Evolutionary conservation across 2,113 vertebrate species (phyloP).

Genomic region (Opisthocomus hoazin): DNA sequence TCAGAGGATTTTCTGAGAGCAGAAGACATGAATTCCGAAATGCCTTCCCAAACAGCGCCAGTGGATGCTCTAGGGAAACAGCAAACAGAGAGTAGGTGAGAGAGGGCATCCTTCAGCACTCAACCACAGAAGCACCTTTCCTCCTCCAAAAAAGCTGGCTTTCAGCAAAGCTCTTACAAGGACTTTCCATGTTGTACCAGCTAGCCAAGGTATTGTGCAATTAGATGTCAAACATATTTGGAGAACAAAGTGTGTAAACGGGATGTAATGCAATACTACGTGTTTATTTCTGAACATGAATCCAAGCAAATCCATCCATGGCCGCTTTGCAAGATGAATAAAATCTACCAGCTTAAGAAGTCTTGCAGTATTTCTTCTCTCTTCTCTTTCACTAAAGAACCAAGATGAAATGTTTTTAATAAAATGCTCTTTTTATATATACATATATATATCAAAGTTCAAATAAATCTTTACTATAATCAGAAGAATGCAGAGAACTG

Average conservation of each 20-base stretch:
- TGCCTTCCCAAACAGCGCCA: rapidly evolving
- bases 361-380: background rate
- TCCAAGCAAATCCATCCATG: background rate
- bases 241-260: background rate
- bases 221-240: background rate
- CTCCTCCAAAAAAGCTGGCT: background rate
- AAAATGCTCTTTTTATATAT: background rate
- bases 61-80: background rate
- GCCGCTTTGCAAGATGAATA: background rate
- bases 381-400: background rate
- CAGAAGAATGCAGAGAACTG: slow-evolving; percentile 61
- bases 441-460: slow-evolving; percentile 33
- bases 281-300: background rate
- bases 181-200: background rate
- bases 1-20: background rate
- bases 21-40: background rate
- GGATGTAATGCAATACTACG: background rate
- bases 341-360: background rate
- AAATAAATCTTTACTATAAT: slow-evolving; percentile 54
- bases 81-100: background rate
- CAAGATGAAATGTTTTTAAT: slow-evolving; percentile 23
- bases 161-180: background rate
- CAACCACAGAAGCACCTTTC: background rate
- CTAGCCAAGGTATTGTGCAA: background rate
- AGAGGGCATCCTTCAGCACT: background rate